Percentiles rank a stretch among this genome's conserved stretches.
phyloP scores from a whole-genome alignment of 1,140 invertebrate genomes.

The Philotrypesis tridentata region DNA sequence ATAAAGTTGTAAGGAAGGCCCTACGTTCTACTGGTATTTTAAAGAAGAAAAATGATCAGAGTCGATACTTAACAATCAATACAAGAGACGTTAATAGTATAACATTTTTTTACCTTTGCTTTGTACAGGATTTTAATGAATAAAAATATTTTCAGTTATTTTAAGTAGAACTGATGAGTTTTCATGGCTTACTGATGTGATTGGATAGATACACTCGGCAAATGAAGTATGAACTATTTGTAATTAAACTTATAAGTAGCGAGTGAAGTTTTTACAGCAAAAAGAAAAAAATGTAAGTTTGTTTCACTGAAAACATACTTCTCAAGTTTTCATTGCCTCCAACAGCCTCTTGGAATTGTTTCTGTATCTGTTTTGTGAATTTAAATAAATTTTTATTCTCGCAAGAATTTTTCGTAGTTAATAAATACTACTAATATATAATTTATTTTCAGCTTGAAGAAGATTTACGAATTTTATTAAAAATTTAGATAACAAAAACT shows the following conservation, averaged over 20 bases:
- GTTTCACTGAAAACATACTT: not conserved
- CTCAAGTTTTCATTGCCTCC: not conserved
- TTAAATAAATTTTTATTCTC: too few relatives aligned
- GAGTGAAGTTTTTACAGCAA: not conserved
- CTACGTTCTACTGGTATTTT: not conserved
- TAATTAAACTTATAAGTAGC: not conserved
- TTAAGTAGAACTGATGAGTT: not conserved
- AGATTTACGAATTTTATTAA: not conserved
- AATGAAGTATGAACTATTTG: not conserved
- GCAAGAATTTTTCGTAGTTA: too few relatives aligned
- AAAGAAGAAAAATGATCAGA: not conserved
- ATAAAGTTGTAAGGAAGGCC: not conserved
- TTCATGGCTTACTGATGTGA: not conserved
- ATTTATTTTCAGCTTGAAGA: slow-evolving; percentile 3
- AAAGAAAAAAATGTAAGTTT: not conserved
- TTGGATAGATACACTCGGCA: not conserved
- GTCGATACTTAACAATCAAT: not conserved
- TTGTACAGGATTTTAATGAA: not conserved
- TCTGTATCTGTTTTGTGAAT: not conserved
- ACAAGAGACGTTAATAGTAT: too few relatives aligned
- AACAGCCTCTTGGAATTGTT: not conserved
- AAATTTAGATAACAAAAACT: not conserved
- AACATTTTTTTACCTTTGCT: too few relatives aligned
- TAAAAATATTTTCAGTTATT: not conserved
- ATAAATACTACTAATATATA: not conserved